Evolutionary conservation across 2,113 vertebrate genomes (phyloP), one percentile per base, ranked within the genome.

Genomic region (Panurus biarmicus): DNA sequence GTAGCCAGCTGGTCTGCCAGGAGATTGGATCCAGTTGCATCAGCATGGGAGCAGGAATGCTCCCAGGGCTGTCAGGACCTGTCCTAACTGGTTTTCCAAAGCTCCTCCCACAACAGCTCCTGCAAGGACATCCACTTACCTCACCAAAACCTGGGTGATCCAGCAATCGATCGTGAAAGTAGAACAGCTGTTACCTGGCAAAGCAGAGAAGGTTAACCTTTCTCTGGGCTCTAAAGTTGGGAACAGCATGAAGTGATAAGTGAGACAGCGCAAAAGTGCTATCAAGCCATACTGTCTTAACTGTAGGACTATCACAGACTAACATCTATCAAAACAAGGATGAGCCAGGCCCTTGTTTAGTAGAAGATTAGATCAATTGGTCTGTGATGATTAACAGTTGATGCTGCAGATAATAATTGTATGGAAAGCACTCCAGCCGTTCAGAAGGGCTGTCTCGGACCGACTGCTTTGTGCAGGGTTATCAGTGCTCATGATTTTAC

Each of bases 11-110:
- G 79, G 38, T 71, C 78, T 62, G 67, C 85, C 79, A 44, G 80
- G 73, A 95, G 91, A 88, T 87, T 58, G 78, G 85, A 93, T 94
- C 92, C 93, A 80, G 78, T 96, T 95, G 95, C 94, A 94, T 85
- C 87, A 95, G 89, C 85, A 91, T 85, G 78, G 85, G 91, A 81
- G 56, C 75, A 91, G 85, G 91, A 95, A 95, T 95, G 90, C 79
- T 95, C 94, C 67, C 14, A 3, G 40, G 79, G 75, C 95, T 84
- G 90, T 72, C 0, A 0, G 40, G 85, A 93, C 95, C 90, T 86
- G 96, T 90, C 77, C 76, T 40, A 48, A 83, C 93, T 92, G 79
- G 91, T 96, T 95, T 96, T 80, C 72, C 69, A 74, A 90, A 80
- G 90, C 93, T 95, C 91, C 96, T 95, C 94, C 94, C 53, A 33